Conservation (phyloP, 2,113 vertebrate genomes). For the Coregonus clupeaformis region DNA sequence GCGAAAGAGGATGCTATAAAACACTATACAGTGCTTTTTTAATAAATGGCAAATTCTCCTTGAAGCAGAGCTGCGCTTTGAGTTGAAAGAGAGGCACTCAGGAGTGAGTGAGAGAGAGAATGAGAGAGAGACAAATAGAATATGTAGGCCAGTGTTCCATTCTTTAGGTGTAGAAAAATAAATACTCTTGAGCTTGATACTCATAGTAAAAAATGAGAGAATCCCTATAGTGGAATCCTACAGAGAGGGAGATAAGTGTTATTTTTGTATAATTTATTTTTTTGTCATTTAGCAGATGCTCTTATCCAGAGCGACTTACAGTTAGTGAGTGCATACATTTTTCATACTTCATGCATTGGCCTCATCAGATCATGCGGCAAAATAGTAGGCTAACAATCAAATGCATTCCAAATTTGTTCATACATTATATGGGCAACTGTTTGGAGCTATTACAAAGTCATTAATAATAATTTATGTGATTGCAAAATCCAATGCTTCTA, state of each 20-base stretch:
- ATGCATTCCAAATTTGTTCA: background rate
- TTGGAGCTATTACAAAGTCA: too few relatives aligned
- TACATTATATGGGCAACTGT: too few relatives aligned
- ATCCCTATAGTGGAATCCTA: background rate
- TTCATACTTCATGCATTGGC: too few relatives aligned
- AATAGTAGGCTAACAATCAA: background rate
- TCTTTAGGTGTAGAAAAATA: slow-evolving; percentile 33
- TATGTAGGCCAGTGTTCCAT: slow-evolving; percentile 57
- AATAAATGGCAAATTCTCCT: slow-evolving; percentile 71
- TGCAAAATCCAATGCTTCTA: too few relatives aligned
- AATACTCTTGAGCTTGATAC: slow-evolving; percentile 52
- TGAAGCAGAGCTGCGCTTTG: slow-evolving; percentile 58
- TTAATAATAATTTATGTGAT: too few relatives aligned
- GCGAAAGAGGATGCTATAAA: slow-evolving; percentile 41
- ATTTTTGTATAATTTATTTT: too few relatives aligned
- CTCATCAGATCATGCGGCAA: background rate
- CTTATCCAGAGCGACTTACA: too few relatives aligned
- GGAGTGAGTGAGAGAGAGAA: slow-evolving; percentile 40
- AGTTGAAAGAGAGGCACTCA: slow-evolving; percentile 52
- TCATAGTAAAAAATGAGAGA: background rate
- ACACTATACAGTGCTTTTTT: slow-evolving; percentile 40
- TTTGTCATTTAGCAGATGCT: too few relatives aligned
- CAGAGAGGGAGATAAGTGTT: background rate
- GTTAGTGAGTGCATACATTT: too few relatives aligned
- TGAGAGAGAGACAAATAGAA: slow-evolving; percentile 60